Conservation (phyloP, 2,888 invertebrate species). For the Galerucella calmariensis region DNA sequence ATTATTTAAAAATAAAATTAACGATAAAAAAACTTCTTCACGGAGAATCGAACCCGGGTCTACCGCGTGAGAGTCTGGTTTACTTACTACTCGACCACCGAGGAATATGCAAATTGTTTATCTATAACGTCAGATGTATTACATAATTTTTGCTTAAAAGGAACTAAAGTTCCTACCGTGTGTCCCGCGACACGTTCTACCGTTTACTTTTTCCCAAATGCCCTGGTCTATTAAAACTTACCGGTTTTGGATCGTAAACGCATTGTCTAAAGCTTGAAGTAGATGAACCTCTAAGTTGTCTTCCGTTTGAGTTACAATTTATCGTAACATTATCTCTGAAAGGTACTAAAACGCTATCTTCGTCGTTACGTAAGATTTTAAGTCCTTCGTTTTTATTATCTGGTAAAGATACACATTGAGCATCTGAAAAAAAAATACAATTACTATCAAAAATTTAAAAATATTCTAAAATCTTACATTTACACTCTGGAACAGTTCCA, state of each 20-base stretch:
- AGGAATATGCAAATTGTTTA: too few relatives aligned
- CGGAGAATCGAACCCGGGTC: too few relatives aligned
- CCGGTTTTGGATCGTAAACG: slow-evolving; percentile 92
- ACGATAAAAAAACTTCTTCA: too few relatives aligned
- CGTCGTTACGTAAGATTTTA: slow-evolving; percentile 80
- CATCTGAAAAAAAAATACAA: slow-evolving; percentile 71
- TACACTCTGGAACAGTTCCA: slow-evolving; percentile 91
- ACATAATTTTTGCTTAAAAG: too few relatives aligned
- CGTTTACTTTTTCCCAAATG: neutral
- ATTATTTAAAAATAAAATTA: too few relatives aligned
- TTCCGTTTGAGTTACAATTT: slow-evolving; percentile 81
- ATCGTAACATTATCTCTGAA: slow-evolving; percentile 92
- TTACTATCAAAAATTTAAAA: too few relatives aligned
- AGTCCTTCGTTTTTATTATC: slow-evolving; percentile 91
- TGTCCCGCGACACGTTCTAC: too few relatives aligned
- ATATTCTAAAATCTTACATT: slow-evolving; percentile 73
- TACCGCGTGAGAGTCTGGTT: too few relatives aligned
- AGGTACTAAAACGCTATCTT: slow-evolving; percentile 85
- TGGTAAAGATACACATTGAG: slow-evolving; percentile 88
- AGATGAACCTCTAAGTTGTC: slow-evolving; percentile 81
- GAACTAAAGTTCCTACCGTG: too few relatives aligned
- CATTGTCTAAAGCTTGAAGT: slow-evolving; percentile 92
- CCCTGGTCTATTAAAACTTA: slow-evolving; percentile 57
- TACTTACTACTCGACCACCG: too few relatives aligned
- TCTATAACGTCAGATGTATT: too few relatives aligned